These are phyloP conservation scores for Porites evermanni DNA, from an alignment of 92 coral and sea anemone species.

Conservation along the genomic window DNA sequence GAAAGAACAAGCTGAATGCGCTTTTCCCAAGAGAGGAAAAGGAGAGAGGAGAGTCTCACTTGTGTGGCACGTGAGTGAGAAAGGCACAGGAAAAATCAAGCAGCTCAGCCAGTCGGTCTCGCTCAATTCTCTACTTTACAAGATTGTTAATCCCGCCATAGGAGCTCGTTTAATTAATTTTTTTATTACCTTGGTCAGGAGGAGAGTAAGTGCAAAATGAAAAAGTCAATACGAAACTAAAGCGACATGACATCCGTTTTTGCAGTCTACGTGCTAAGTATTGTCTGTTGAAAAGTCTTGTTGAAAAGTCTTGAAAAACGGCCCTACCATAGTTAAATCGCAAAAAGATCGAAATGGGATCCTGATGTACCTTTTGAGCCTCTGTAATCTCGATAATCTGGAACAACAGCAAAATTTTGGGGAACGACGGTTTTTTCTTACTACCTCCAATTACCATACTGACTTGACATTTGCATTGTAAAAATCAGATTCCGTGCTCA, in stretches of 20 bases:
- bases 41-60: not conserved
- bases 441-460: not conserved
- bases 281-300: not conserved
- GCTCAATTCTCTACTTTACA: not conserved
- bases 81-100: not conserved
- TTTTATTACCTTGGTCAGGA: not conserved
- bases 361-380: not conserved
- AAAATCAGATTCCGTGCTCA: not conserved
- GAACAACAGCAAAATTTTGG: not conserved
- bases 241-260: not conserved
- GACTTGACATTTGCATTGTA: conserved; percentile 1
- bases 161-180: not conserved
- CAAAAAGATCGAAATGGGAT: not conserved
- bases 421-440: not conserved
- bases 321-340: not conserved
- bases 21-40: not conserved
- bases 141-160: not conserved
- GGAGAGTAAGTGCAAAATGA: not conserved
- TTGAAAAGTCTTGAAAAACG: not conserved
- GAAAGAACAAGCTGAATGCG: not conserved
- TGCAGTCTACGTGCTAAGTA: not conserved
- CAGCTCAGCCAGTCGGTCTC: not conserved
- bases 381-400: not conserved
- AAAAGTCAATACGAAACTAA: not conserved
- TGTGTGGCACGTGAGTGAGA: not conserved